Base-by-base conservation (phyloP, 1,140 invertebrate species). In the Holotrichia oblita region DNA sequence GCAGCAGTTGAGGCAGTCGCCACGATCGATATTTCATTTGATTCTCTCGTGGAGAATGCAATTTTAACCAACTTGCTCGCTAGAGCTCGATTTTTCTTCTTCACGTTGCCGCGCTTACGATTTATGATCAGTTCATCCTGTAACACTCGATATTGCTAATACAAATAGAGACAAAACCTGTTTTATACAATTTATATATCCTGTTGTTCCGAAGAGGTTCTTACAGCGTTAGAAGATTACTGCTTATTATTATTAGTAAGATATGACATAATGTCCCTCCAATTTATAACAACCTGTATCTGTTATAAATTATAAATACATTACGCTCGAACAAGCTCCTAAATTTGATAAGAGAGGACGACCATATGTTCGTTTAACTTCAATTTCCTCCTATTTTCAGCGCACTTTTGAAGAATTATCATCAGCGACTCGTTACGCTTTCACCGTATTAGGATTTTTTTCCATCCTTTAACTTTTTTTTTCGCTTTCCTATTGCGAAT, bases 21-120 rank as follows among this genome's bases (percentile, higher is more conserved):
- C n/a, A 14, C 48, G 48, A 55, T 55, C 48, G 48, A 55, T 55
- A 17, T 55, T 55, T 55, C 14, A 55, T 55, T 55, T 17, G 48
- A 55, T 55, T 55, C 48, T 55, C 48, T 55, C 48, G n/a, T 14
- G 12, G 48, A 55, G 48, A 55, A 55, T 17, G 48, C 48, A 55
- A 55, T 55, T 55, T 17, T 17, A n/a, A 55, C 48, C 48, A 17
- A 55, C 48, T 55, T 17, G 48, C 48, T 55, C 27, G 48, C 48
- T 55, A 9, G 27, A 34, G 10, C 14, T 17, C 14, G 12, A 55
- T 17, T 55, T 55, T 55, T 6, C 48, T 55, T 55, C 17, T 17
- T 7, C n/a, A 55, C 48, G 48, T n/a, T 17, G 14, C 9, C 42
- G 12, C 48, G 48, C 17, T n/a, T 17, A 17, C 6, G 48, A 55